Evolutionary conservation across 1,140 invertebrate genomes (phyloP), one percentile per base, ranked within the genome.

Genomic region (Leptinotarsa lineolata): DNA sequence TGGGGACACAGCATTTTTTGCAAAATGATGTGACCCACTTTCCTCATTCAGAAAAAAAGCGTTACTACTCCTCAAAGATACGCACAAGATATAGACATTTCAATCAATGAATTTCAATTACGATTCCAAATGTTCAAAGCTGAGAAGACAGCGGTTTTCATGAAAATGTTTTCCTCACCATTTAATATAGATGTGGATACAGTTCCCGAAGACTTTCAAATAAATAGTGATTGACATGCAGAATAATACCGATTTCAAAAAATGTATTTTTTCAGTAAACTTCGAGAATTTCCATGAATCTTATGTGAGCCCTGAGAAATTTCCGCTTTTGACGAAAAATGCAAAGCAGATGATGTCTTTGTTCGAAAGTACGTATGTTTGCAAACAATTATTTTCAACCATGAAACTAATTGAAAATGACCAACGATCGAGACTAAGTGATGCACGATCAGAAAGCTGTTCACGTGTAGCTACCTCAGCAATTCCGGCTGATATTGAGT

Each of bases 51-150:
- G n/a, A n/a, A n/a, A n/a, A n/a, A n/a, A n/a, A n/a, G n/a, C n/a
- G n/a, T n/a, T n/a, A n/a, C n/a, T n/a, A n/a, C n/a, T n/a, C n/a
- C n/a, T n/a, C n/a, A n/a, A n/a, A n/a, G n/a, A n/a, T n/a, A n/a
- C n/a, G n/a, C n/a, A n/a, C n/a, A n/a, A 72, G 73, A 66, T 74
- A 74, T 74, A 74, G 59, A 75, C 72, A 75, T 75, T 75, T 68
- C 44, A 74, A 74, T 74, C 54, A 73, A 61, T 60, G 64, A 75
- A 75, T 75, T 74, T 75, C 71, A 75, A 2, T 22, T 2, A 22
- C 21, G 21, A 22, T 22, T 22, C 21, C 21, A 22, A 22, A 22
- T 22, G 21, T 22, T 22, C 21, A 22, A 22, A 22, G 21, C 21
- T 22, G 21, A 22, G 21, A 22, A 22, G 21, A 22, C 21, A 22